Conservation (phyloP, 2,888 invertebrate species). For the Carterocephalus palaemon region DNA sequence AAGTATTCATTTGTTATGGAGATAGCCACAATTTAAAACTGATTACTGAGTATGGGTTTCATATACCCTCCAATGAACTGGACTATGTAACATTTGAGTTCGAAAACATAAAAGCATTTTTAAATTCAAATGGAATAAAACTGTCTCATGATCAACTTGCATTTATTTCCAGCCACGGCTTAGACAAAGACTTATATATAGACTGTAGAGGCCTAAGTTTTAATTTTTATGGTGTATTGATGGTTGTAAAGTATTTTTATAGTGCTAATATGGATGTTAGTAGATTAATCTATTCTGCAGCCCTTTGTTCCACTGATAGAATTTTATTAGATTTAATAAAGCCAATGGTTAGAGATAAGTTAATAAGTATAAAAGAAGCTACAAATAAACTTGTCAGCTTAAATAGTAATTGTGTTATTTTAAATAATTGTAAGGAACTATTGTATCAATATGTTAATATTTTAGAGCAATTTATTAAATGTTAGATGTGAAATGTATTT, state of each 20-base stretch:
- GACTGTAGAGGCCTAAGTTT: conserved; percentile 82
- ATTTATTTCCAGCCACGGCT: conserved; percentile 81
- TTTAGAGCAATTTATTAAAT: conserved; percentile 74
- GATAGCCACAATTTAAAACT: conserved; percentile 88
- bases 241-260: conserved; percentile 70
- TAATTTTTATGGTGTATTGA: conserved; percentile 77
- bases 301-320: conserved; percentile 59
- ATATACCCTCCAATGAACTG: conserved; percentile 82
- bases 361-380: conserved; percentile 48
- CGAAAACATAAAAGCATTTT: conserved; percentile 69
- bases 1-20: conserved; percentile 95
- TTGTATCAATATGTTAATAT: conserved; percentile 70
- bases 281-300: conserved; percentile 66
- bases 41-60: conserved; percentile 93
- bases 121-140: conserved; percentile 49
- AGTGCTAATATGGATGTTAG: conserved; percentile 59
- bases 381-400: conserved; percentile 49
- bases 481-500: conserved; percentile 44
- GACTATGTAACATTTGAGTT: conserved; percentile 82
- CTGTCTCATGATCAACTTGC: conserved; percentile 79
- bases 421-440: conserved; percentile 66
- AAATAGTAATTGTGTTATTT: conserved; percentile 50
- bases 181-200: conserved; percentile 82
- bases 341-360: conserved; percentile 58
- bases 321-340: conserved; percentile 58